Evolutionary conservation across 1,140 invertebrate species (phyloP), one percentile per base, ranked within the genome.

Genomic region (Pseudomyrmex cubaensis): DNA sequence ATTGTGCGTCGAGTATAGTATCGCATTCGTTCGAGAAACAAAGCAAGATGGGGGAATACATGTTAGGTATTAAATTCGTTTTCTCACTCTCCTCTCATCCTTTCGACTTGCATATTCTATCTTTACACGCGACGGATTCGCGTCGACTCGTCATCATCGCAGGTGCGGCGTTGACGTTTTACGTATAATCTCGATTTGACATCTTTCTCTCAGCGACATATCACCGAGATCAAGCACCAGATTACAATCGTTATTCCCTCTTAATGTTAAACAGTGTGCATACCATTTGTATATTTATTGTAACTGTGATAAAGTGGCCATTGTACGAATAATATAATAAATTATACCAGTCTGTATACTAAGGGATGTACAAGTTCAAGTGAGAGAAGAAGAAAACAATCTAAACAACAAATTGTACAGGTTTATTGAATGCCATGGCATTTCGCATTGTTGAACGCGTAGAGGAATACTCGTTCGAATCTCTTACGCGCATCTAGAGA

Each of bases 241-340:
- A 69, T 62, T 64, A 76, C 35, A 64, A 2, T 67, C 9, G 22
- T 64, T 44, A 63, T 82, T 84, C 76, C 52, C 52, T 54, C 59
- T 87, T 77, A 82, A 69, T 86, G 56, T 66, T 35, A 35, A 83
- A 48, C 70, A 86, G 72, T 61, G 35, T 77, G 80, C 83, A 89
- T 75, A 89, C 75, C 52, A 75, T 85, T 84, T 86, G 44, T 77
- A 89, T 88, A 89, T 90, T 89, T 87, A 93, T 90, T 92, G 77
- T 91, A 92, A 92, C 92, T 93, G 92, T 92, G 92, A 93, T 93
- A 93, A 92, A 91, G 63, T 84, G 83, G 85, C 87, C 82, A 90
- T 90, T 89, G 84, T 88, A 87, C 56, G 66, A 88, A 20, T 82
- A 85, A 83, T 56, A 54, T 70, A 84, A 85, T 89, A 85, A 90